A percentile compares a stretch with the other conserved stretches of the same genome.
Evolutionary conservation across 2,113 vertebrate species (phyloP).

Genomic region (Myxocyprinus asiaticus): DNA sequence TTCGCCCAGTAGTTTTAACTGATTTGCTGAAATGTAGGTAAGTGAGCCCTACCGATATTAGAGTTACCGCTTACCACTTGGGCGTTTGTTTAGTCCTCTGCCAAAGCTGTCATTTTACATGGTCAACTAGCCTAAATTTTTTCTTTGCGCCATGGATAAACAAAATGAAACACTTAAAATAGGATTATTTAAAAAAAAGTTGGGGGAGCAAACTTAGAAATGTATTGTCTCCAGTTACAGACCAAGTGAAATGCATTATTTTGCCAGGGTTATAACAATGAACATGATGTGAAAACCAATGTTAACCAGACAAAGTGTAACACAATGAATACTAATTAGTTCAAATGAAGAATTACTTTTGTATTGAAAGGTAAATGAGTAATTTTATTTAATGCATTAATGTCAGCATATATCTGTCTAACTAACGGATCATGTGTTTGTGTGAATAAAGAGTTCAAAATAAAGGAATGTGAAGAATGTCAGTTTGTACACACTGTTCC

Average conservation of each 20-base stretch:
- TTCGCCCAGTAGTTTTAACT: too few relatives aligned
- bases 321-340: neutral
- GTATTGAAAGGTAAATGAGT: neutral
- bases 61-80: too few relatives aligned
- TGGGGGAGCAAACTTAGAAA: too few relatives aligned
- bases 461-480: constrained; percentile 49
- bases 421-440: constrained; percentile 18
- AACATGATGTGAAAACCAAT: neutral
- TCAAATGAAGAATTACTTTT: constrained; percentile 12
- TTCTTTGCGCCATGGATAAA: too few relatives aligned
- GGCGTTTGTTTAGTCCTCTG: too few relatives aligned
- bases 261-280: neutral
- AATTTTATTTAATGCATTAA: neutral
- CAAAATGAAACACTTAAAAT: too few relatives aligned
- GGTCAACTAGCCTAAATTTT: too few relatives aligned
- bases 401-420: constrained; percentile 15
- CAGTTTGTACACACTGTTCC: constrained; percentile 6
- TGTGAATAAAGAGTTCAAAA: constrained; percentile 27
- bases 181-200: too few relatives aligned
- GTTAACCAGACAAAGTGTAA: neutral
- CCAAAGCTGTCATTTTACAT: too few relatives aligned
- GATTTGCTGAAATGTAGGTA: too few relatives aligned
- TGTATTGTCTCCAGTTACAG: neutral
- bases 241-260: constrained; percentile 16
- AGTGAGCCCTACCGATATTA: too few relatives aligned